phyloP scores from a whole-genome alignment of 2,888 invertebrate genomes.

The Amaurobius ferox region DNA sequence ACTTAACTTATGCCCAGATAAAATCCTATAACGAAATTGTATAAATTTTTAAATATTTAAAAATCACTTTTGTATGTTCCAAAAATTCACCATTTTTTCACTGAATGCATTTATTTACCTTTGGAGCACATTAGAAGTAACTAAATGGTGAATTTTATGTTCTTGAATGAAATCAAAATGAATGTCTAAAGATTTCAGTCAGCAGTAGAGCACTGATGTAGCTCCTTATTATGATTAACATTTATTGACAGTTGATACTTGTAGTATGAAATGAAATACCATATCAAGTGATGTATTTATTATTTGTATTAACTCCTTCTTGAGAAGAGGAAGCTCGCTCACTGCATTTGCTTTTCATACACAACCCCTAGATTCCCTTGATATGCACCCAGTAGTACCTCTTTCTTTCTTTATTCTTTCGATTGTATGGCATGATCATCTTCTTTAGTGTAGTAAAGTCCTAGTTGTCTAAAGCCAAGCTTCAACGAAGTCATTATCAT shows the following conservation, averaged over 20 bases:
- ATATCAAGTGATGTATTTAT: conserved; percentile 4
- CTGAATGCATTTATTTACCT: not conserved
- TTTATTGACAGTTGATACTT: conserved; percentile 3
- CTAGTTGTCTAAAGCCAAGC: not conserved
- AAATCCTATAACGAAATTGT: too few relatives aligned
- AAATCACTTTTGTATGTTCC: not conserved
- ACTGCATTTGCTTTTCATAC: conserved; percentile 40
- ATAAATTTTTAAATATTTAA: too few relatives aligned
- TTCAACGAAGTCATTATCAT: too few relatives aligned
- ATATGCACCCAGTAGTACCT: conserved; percentile 4
- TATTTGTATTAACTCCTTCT: not conserved
- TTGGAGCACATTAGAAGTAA: not conserved
- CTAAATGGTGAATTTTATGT: not conserved
- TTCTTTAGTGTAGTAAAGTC: not conserved
- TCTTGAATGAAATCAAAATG: not conserved
- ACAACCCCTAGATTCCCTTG: conserved; percentile 12
- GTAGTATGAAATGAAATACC: conserved; percentile 5
- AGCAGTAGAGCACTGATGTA: not conserved
- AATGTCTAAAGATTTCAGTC: not conserved
- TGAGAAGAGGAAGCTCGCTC: conserved; percentile 60
- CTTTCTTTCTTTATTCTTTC: not conserved
- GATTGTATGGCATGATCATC: not conserved
- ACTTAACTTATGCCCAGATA: too few relatives aligned
- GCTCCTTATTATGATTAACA: not conserved
- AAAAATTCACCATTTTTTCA: not conserved